Base-by-base conservation (phyloP, 2,888 invertebrate species). In the Andrena camellia region DNA sequence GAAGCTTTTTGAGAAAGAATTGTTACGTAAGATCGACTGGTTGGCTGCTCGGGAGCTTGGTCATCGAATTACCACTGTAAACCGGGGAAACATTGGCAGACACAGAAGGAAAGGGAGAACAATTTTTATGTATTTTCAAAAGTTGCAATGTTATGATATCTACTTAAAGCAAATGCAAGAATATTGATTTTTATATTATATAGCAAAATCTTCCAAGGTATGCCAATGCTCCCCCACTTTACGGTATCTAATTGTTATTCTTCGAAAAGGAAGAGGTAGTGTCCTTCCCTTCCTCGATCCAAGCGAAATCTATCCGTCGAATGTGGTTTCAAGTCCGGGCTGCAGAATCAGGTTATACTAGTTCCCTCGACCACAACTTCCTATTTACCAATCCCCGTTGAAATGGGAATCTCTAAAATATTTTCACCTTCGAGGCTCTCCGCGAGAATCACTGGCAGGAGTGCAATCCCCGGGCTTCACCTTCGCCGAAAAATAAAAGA, bases 261-360 rank as follows among this genome's bases (percentile, higher is more conserved):
- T 60, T 60, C n/a, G 31, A 60, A 31, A 60, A 17, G 31, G 29
- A 60, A 7, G 2, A 60, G 7, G 31, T 3, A 29, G 17, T 31
- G 31, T 60, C 29, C 4, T 17, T 35, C 20, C 35, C 33, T 62
- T 62, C 33, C 10, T 42, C 63, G 63, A 42, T 54, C 8, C 5
- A n/a, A 35, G 23, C 17, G 68, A 33, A n/a, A 29, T 35, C 10
- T 20, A 54, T 73, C 13, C n/a, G 26, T 42, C 4, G 8, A 23
- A 33, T 29, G 84, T 8, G 84, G 84, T 83, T 84, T 78, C 7
- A 1, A 35, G 42, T 78, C 57, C 62, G 63, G 62, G 1, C 6
- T 10, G n/a, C 29, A 48, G 8, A 23, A 17, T 23, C 59, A 2
- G 57, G 50, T 31, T 35, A 26, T 50, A 63, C 52, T 50, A 42